Evolutionary conservation across 2,797 vertebrate genomes (phyloP), one percentile per base, ranked within the genome.

Genomic region (Hypotaenidia okinawae): DNA sequence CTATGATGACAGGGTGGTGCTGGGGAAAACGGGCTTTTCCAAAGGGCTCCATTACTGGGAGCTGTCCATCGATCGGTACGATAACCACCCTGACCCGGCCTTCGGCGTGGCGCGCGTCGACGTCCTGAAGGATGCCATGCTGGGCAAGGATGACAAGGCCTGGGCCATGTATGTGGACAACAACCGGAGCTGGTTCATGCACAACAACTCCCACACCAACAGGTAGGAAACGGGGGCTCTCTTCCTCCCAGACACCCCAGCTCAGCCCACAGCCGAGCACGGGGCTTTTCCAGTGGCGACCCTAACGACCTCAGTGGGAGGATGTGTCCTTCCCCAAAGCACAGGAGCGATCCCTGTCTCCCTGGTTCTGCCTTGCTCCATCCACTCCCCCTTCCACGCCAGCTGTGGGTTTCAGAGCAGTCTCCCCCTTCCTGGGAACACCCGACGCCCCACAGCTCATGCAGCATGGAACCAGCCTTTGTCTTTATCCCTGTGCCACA

Each of bases 121-220:
- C n/a, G 99, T 99, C 67, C 97, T 99, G 94, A 99, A 99, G 96
- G 99, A 99, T 9, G 98, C 99, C 97, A 99, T 99, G 99, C 98
- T 99, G 97, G 99, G 99, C 84, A 99, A 99, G 97, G 99, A 99
- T 18, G 99, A 99, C 97, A 99, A 99, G 96, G 99, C 99, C 25
- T 99, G 99, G 99, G 99, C 99, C 92, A 99, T 99, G 99, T 99
- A 99, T 19, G 99, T 99, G 98, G 99, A 99, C 98, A 99, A 99
- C 96, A 99, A 99, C 98, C 98, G 99, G 85, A 99, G 99, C 97
- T 99, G 99, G 99, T 99, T 99, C 98, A 99, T 99, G 99, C 99
- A 99, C 98, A 99, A 99, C 98, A 99, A 99, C 96, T 99, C 99
- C 0, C 99, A 99, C 98, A 99, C 99, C 85, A 99, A 99, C 98